Evolutionary conservation across 1,140 invertebrate genomes (phyloP), one percentile per base, ranked within the genome.

Genomic region (Drosophila sproati): DNA sequence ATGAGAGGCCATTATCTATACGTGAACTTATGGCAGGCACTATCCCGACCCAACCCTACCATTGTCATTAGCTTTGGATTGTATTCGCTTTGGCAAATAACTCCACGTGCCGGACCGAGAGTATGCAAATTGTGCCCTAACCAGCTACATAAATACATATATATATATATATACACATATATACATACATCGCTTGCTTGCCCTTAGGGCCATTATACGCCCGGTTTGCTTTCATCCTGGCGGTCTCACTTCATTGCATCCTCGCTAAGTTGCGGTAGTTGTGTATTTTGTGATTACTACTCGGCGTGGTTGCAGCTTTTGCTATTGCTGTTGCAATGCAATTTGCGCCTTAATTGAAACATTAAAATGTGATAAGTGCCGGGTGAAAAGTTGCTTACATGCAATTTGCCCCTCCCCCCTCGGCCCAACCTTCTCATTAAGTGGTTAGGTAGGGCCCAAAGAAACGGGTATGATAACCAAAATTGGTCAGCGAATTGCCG

Each of bases 331-430:
- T 59, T 82, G 86, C 82, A 91, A 61, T 78, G 87, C 87, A 90
- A 86, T 91, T 91, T 86, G 54, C 73, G 70, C 78, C 83, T 82
- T 91, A 91, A 91, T 91, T 91, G 90, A 91, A 91, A 91, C 90
- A 91, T 91, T 91, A 91, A 91, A 91, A 91, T 91, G 90, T 91
- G 90, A 91, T 91, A 91, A 91, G 73, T 91, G 82, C 71, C 60
- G 82, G 86, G 78, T 90, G 71, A 89, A 87, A 87, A 86, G 78
- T 82, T 89, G 73, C 80, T 78, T 78, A 68, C 85, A 80, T 71
- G 61, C 62, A 83, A 77, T 77, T 77, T 77, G 31, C 52, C 34
- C 32, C 41, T 32, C 10, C 31, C 54, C n/a, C 5, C 39, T 43
- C 32, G 10, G 28, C 35, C 39, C 39, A 60, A 59, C 52, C 80